Conservation (phyloP, 2,113 vertebrate species). For the cat (Felis catus) region DNA sequence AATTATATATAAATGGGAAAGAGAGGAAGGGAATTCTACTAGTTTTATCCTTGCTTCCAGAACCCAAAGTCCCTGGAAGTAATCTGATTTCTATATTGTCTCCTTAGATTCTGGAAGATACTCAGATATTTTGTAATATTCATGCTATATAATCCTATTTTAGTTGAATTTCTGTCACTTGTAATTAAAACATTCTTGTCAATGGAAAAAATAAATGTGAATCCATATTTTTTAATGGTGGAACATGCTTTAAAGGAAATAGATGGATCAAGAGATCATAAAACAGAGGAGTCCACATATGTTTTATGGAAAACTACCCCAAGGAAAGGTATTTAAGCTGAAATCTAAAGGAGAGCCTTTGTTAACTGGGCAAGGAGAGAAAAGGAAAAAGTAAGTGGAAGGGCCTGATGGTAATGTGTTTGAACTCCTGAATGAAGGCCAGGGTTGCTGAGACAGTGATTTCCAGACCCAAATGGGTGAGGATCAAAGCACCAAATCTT, state of each 20-base stretch:
- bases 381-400: neutral
- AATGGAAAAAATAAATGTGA: neutral
- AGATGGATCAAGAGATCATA: neutral
- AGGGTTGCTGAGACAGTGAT: neutral
- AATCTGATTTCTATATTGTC: neutral
- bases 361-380: neutral
- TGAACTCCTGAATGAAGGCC: neutral
- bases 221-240: neutral
- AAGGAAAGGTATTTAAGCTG: neutral
- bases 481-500: neutral
- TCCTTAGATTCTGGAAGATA: neutral
- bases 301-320: neutral
- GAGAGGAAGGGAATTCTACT: neutral
- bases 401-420: neutral
- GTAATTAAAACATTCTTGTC: neutral
- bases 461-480: neutral
- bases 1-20: neutral
- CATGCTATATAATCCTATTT: neutral
- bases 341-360: neutral
- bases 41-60: neutral
- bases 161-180: conserved; percentile 5
- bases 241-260: neutral
- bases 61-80: neutral
- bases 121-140: neutral
- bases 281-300: neutral